Conservation (phyloP, 37 sponge, comb jelly and placozoan genomes). For the Dysidea cf. avara region DNA sequence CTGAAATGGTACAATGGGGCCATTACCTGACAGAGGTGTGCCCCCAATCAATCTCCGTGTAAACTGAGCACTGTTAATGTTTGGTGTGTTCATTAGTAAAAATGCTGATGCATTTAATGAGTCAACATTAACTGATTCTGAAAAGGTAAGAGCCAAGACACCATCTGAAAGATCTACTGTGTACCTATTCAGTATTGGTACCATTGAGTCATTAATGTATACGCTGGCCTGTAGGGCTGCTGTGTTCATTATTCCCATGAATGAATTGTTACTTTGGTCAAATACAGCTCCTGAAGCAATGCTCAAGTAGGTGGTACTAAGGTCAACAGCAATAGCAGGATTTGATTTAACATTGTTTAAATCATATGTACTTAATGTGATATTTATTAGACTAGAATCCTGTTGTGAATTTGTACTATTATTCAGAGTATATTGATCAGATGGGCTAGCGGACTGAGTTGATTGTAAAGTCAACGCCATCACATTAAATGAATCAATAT, state of each 20-base stretch:
- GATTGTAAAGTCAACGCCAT: conserved; percentile 53
- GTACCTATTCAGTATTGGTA: conserved; percentile 54
- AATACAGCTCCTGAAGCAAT: conserved; percentile 44
- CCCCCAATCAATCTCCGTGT: conserved; percentile 63
- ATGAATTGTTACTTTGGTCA: conserved; percentile 56
- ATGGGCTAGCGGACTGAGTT: background rate
- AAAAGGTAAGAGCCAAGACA: conserved; percentile 65
- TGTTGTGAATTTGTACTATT: conserved; percentile 26
- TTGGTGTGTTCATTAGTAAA: conserved; percentile 79
- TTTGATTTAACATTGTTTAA: conserved; percentile 78
- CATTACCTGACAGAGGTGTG: conserved; percentile 26
- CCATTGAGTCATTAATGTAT: conserved; percentile 55
- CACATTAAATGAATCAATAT: conserved; percentile 32
- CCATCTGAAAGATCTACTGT: conserved; percentile 58
- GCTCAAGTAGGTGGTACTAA: conserved; percentile 59
- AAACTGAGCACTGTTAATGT: conserved; percentile 52
- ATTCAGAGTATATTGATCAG: conserved; percentile 37
- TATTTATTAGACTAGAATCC: conserved; percentile 17
- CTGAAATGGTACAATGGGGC: conserved; percentile 34
- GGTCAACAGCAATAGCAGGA: conserved; percentile 56
- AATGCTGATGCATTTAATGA: conserved; percentile 57
- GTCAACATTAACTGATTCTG: conserved; percentile 67
- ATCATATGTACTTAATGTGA: conserved; percentile 61
- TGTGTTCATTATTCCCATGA: conserved; percentile 53
- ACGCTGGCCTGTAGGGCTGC: conserved; percentile 28